Evolutionary conservation across 2,888 invertebrate genomes (phyloP).

Genomic region (Brenthis daphne): DNA sequence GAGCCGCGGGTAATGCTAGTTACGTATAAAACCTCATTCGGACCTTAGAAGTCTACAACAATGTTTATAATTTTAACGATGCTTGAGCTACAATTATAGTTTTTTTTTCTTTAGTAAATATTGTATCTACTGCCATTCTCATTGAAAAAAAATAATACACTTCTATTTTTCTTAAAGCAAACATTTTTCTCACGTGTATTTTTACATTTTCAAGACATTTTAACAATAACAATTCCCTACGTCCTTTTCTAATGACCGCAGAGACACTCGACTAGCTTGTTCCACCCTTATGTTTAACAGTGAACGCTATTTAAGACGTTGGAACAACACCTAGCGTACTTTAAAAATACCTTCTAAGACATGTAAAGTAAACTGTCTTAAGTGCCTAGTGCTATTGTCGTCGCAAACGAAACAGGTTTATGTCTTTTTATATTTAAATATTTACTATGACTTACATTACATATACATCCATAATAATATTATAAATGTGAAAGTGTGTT

Average conservation of each 20-base stretch:
- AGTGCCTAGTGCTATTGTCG: background rate
- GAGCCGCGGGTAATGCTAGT: too few relatives aligned
- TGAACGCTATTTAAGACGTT: conserved; percentile 33
- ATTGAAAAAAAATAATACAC: too few relatives aligned
- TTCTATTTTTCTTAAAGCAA: background rate
- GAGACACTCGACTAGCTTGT: conserved; percentile 20
- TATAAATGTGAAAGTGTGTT: too few relatives aligned
- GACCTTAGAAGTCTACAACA: too few relatives aligned
- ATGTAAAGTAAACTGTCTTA: conserved; percentile 6
- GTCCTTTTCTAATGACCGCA: conserved; percentile 25
- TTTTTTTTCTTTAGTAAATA: too few relatives aligned
- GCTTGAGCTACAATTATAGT: too few relatives aligned
- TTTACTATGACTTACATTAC: too few relatives aligned
- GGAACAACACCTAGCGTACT: conserved; percentile 31
- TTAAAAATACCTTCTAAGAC: conserved; percentile 19
- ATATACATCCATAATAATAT: too few relatives aligned
- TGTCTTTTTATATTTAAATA: too few relatives aligned
- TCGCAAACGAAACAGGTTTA: background rate
- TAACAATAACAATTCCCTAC: conserved; percentile 14
- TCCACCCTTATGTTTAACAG: conserved; percentile 15
- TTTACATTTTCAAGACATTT: conserved; percentile 15
- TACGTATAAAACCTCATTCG: too few relatives aligned
- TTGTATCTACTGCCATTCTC: too few relatives aligned
- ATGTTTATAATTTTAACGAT: too few relatives aligned
- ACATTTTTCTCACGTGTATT: conserved; percentile 13